Evolutionary conservation across 1,140 invertebrate species (phyloP).

Genomic region (Papilio helenus): DNA sequence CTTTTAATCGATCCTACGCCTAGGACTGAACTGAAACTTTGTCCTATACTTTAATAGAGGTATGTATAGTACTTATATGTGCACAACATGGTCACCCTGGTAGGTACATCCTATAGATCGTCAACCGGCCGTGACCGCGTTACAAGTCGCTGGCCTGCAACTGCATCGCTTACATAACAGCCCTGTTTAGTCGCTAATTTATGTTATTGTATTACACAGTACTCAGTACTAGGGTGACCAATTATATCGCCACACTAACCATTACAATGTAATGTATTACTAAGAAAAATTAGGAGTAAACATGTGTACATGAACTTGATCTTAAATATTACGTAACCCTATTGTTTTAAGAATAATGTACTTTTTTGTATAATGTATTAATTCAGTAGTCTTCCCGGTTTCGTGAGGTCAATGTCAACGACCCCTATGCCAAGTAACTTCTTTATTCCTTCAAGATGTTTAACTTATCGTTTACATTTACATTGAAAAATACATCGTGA

Average conservation of each 20-base stretch:
- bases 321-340: conserved; percentile 30
- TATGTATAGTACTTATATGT: not conserved
- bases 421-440: conserved; percentile 5
- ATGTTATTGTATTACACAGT: conserved; percentile 46
- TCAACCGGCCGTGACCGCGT: conserved; percentile 67
- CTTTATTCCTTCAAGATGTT: conserved; percentile 37
- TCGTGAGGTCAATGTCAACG: conserved; percentile 33
- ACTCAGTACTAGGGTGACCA: conserved; percentile 17
- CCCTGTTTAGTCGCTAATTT: conserved; percentile 41
- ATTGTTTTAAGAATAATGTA: conserved; percentile 34
- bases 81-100: conserved; percentile 18
- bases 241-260: not conserved
- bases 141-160: conserved; percentile 48
- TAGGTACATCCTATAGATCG: conserved; percentile 47
- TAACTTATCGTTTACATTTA: conserved; percentile 37
- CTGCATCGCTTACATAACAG: conserved; percentile 46
- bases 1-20: not conserved
- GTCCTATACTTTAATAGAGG: too few relatives aligned
- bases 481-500: conserved; percentile 23
- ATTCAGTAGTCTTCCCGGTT: conserved; percentile 36
- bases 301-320: conserved; percentile 9
- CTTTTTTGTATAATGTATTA: conserved; percentile 27
- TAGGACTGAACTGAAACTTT: too few relatives aligned
- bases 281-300: not conserved
- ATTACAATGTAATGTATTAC: not conserved